Percentiles rank a stretch among this genome's conserved stretches.
Evolutionary conservation across 2,888 invertebrate genomes (phyloP).

Genomic region (Melanostoma mellinum): DNA sequence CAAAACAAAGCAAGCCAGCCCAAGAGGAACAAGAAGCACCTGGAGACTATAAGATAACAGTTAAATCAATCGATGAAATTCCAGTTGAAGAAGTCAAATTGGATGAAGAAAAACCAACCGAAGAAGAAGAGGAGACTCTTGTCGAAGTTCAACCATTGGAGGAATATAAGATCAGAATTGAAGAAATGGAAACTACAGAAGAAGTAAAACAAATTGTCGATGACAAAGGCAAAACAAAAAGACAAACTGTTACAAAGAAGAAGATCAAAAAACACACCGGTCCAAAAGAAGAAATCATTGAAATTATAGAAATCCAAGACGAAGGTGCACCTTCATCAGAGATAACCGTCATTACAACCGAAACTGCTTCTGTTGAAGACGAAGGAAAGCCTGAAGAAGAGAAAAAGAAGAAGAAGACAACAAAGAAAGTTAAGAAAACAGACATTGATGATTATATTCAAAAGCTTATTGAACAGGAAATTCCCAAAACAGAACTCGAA

Average conservation of each 20-base stretch:
- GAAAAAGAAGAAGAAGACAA: constrained; percentile 76
- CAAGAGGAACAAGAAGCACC: constrained; percentile 45
- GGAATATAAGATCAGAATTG: constrained; percentile 73
- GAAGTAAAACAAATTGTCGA: constrained; percentile 75
- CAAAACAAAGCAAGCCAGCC: constrained; percentile 62
- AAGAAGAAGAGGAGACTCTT: constrained; percentile 31
- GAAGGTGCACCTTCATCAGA: constrained; percentile 82
- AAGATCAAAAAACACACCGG: constrained; percentile 81
- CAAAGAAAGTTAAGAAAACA: constrained; percentile 79
- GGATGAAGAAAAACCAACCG: constrained; percentile 58
- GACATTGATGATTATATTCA: constrained; percentile 80
- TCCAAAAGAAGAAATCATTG: constrained; percentile 82
- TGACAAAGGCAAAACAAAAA: constrained; percentile 77
- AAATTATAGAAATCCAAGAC: constrained; percentile 80
- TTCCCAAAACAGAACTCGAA: constrained; percentile 81
- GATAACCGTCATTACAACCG: constrained; percentile 80
- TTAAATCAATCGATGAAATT: constrained; percentile 67
- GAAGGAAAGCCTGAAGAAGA: constrained; percentile 64
- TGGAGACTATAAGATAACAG: constrained; percentile 72
- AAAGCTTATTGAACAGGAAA: constrained; percentile 80
- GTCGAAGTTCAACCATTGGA: constrained; percentile 27
- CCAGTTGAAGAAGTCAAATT: constrained; percentile 42
- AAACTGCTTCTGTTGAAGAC: constrained; percentile 68
- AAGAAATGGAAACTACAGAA: constrained; percentile 76
- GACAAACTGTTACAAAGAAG: constrained; percentile 79